Percentiles rank a stretch among this genome's conserved stretches.
These are phyloP conservation scores for Petaurus breviceps DNA, from an alignment of 2,113 vertebrate species.

Conservation along the genomic window DNA sequence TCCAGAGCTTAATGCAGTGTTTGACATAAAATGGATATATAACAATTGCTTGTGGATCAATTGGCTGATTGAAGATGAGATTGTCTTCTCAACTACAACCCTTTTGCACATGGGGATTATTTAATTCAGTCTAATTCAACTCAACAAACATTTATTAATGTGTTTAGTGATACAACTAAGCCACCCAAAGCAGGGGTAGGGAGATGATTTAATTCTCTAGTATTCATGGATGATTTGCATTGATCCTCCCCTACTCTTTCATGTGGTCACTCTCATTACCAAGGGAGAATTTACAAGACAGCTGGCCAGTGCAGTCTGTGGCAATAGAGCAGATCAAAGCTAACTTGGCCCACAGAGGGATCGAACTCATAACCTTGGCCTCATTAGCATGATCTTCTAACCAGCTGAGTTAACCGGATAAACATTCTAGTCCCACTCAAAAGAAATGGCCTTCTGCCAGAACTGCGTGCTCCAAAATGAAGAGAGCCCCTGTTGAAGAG, in stretches of 20 bases:
- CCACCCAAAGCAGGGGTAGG: neutral
- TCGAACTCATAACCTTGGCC: neutral
- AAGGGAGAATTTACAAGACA: conserved; percentile 11
- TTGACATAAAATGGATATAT: neutral
- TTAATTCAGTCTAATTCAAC: conserved; percentile 7
- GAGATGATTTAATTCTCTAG: neutral
- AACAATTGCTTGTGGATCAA: neutral
- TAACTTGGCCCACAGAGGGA: neutral
- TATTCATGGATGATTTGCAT: neutral
- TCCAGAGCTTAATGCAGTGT: neutral
- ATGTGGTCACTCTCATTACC: neutral
- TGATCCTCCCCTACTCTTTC: neutral
- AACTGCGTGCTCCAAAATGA: neutral
- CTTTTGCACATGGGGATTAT: neutral
- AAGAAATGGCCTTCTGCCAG: neutral
- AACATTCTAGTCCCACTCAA: conserved; percentile 18
- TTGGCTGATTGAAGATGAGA: neutral
- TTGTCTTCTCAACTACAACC: neutral
- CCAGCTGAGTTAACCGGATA: neutral
- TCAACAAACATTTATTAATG: neutral
- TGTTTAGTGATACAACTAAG: neutral
- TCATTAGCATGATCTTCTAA: neutral
- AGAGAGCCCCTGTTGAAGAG: conserved; percentile 5
- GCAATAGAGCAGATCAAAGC: neutral
- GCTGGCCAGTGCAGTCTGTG: neutral